Evolutionary conservation across 1,140 invertebrate genomes (phyloP).

Genomic region (Polypedilum pembai): DNA sequence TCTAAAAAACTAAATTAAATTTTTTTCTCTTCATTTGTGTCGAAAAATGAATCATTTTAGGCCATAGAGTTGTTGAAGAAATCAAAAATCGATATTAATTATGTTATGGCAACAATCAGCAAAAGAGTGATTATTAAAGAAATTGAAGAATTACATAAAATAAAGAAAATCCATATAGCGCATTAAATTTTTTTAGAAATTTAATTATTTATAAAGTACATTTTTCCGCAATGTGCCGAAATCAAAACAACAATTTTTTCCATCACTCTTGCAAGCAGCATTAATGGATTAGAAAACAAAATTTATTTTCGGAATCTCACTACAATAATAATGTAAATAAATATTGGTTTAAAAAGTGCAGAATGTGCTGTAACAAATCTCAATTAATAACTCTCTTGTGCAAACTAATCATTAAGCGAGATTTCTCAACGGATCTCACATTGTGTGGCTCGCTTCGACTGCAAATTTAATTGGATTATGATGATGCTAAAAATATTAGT

Average conservation of each 20-base stretch:
- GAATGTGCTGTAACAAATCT: not conserved
- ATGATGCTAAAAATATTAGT: slow-evolving; percentile 4
- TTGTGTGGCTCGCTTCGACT: not conserved
- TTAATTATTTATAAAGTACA: slow-evolving; percentile 25
- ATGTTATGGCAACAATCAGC: slow-evolving; percentile 16
- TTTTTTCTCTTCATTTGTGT: no score
- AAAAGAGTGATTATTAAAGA: slow-evolving; percentile 8
- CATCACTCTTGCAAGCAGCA: not conserved
- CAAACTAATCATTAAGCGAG: slow-evolving; percentile 12
- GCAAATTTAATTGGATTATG: slow-evolving; percentile 15
- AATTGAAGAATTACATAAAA: slow-evolving; percentile 20
- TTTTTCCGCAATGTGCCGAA: not conserved
- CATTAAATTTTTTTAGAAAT: slow-evolving; percentile 27
- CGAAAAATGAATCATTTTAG: no score
- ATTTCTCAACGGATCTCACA: slow-evolving; percentile 9
- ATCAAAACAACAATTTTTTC: not conserved
- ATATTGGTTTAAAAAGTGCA: not conserved
- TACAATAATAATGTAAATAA: not conserved
- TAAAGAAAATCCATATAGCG: slow-evolving; percentile 20
- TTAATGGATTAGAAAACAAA: slow-evolving; percentile 19
- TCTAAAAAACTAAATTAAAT: no score
- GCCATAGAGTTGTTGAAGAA: not conserved
- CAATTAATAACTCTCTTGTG: slow-evolving; percentile 2
- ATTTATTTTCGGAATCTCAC: not conserved
- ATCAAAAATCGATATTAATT: not conserved